A percentile compares a stretch with the other conserved stretches of the same genome.
Evolutionary conservation across 2,113 vertebrate genomes (phyloP).

Genomic region (Recurvirostra avosetta): DNA sequence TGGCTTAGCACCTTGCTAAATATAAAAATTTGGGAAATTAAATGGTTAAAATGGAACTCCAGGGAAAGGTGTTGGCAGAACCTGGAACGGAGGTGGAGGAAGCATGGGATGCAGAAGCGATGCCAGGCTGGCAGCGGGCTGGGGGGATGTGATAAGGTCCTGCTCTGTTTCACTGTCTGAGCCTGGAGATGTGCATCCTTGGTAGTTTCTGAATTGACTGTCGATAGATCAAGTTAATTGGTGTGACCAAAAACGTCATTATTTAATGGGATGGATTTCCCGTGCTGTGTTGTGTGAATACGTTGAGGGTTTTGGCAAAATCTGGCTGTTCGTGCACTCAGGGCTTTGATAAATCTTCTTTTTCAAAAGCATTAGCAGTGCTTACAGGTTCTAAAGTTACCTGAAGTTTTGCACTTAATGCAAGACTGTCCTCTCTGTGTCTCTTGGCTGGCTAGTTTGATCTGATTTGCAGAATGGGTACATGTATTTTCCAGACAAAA

Average conservation of each 20-base stretch:
- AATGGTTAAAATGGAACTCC: not conserved
- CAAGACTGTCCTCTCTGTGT: not conserved
- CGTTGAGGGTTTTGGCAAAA: not conserved
- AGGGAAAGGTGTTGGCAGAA: not conserved
- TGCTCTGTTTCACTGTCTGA: not conserved
- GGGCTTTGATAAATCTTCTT: not conserved
- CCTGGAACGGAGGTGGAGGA: not conserved
- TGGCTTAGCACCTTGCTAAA: not conserved
- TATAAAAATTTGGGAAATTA: not conserved
- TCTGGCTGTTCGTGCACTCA: not conserved
- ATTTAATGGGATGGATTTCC: not conserved
- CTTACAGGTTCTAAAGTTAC: not conserved
- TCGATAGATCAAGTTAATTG: constrained; percentile 15
- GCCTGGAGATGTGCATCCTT: not conserved
- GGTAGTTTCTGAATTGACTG: not conserved
- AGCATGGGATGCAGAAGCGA: not conserved
- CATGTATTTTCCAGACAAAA: not conserved
- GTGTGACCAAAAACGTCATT: not conserved
- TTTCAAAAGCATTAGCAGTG: not conserved
- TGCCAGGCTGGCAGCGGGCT: not conserved
- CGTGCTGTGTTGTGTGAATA: not conserved
- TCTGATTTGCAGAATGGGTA: not conserved
- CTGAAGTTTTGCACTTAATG: not conserved
- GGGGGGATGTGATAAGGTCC: not conserved
- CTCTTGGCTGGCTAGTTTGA: not conserved